A percentile compares a stretch with the other conserved stretches of the same genome.
These are phyloP conservation scores for Hippocampus mohnikei DNA, from an alignment of 2,113 vertebrate species.

Conservation along the genomic window DNA sequence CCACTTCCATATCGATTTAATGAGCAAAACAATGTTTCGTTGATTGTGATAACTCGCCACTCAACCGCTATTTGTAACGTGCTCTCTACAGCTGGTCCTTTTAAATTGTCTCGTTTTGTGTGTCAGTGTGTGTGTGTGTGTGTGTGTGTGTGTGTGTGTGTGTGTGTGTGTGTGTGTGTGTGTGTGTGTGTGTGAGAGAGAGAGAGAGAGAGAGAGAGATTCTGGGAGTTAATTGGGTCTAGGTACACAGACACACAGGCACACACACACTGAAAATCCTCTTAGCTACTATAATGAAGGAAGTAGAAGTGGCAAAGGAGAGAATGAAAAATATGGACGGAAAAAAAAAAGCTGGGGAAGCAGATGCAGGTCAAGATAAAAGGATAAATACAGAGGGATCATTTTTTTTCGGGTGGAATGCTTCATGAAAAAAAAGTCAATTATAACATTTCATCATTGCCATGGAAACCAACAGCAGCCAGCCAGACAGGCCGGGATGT, in stretches of 20 bases:
- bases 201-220: conserved; percentile 29
- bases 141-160: no score
- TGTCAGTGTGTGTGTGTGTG: background rate
- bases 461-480: conserved; percentile 57
- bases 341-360: conserved; percentile 9
- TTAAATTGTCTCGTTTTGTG: conserved; percentile 52
- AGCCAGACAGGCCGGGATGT: conserved; percentile 43
- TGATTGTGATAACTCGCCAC: conserved; percentile 20
- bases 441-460: conserved; percentile 61
- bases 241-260: conserved; percentile 36
- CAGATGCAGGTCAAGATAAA: conserved; percentile 66
- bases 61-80: conserved; percentile 35
- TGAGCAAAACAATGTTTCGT: background rate
- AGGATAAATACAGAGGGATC: conserved; percentile 54
- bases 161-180: no score
- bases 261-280: conserved; percentile 58
- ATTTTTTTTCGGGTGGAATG: conserved; percentile 10
- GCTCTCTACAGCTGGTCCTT: conserved; percentile 35
- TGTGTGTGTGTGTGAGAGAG: no score
- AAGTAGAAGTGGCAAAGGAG: conserved; percentile 26
- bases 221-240: conserved; percentile 66
- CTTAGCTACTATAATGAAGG: conserved; percentile 70
- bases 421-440: conserved; percentile 28
- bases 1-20: background rate
- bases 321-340: conserved; percentile 13